A percentile compares a stretch with the other conserved stretches of the same genome.
Evolutionary conservation across 2,113 vertebrate species (phyloP).

Genomic region (Echinops telfairi): DNA sequence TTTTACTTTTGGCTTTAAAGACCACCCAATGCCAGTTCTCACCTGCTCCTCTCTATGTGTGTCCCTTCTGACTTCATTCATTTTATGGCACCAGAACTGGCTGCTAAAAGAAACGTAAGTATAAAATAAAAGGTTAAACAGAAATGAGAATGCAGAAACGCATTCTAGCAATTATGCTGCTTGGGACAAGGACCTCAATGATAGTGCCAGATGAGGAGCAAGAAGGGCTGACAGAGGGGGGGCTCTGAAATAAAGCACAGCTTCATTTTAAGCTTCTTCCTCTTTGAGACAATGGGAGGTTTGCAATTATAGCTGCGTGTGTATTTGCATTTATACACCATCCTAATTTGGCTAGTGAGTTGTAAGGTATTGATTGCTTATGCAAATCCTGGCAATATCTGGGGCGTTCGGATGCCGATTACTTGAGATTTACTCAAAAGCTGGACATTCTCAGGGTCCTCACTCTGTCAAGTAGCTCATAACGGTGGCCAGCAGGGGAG

Average conservation of each 20-base stretch:
- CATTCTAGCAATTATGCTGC: not conserved
- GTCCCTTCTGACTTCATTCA: not conserved
- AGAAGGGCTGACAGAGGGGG: not conserved
- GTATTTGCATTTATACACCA: not conserved
- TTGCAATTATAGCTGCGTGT: not conserved
- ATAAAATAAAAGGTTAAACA: not conserved
- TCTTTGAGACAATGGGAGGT: not conserved
- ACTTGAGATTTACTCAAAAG: not conserved
- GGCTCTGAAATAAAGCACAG: not conserved
- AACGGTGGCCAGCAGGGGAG: not conserved
- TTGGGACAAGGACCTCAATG: not conserved
- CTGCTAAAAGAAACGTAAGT: not conserved
- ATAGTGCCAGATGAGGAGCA: accelerated
- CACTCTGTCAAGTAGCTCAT: not conserved
- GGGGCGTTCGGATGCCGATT: not conserved
- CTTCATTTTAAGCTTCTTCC: not conserved
- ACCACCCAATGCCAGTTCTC: no score
- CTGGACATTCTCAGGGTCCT: not conserved
- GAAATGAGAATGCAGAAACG: no score
- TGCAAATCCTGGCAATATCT: not conserved
- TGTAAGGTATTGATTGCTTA: no score
- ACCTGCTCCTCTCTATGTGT: not conserved
- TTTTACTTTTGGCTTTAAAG: not conserved
- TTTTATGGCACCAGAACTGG: not conserved
- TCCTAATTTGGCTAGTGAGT: no score